Evolutionary conservation across 1,140 invertebrate genomes (phyloP), one percentile per base, ranked within the genome.

Genomic region (Drosophila parvula): DNA sequence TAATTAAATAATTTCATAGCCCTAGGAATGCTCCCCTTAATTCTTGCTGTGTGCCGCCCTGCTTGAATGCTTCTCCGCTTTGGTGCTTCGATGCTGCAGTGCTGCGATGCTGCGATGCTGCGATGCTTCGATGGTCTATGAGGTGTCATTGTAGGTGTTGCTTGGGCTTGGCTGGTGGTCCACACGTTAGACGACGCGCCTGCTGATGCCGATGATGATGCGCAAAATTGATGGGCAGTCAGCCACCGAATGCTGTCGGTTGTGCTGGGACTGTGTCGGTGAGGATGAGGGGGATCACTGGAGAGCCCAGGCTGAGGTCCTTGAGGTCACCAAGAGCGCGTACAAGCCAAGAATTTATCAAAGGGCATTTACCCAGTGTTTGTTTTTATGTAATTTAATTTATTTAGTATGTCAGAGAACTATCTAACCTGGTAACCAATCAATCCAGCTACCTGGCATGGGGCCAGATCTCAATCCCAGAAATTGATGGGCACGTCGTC

Each of bases 61-160:
- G 62, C 62, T 61, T 34, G 40, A 65, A 45, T 63, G 44, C 58
- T 41, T 22, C n/a, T 16, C 22, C 38, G 62, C 50, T 1, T 43
- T 11, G 12, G 10, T 58, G 58, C 48, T 48, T 44, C 22, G 27
- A 8, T 56, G 48, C 53, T 41, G 5, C 27, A 14, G 11, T 45
- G 38, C 36, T 12, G 10, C 9, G 9, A 36, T 56, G 55, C 61
- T 62, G 50, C 47, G 14, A 27, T 53, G 53, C 63, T 34, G 27
- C 11, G 22, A 14, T 65, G 48, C 44, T 38, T 58, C 45, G 55
- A 44, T 58, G 81, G 82, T 86, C 83, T 88, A 82, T 64, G 83
- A 86, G 83, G 83, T 86, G 82, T 86, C 79, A 76, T 86, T 88
- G 83, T 86, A 86, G 83, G 83, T 86, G 83, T 86, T 88, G 79